Conservation (phyloP, 2,888 invertebrate genomes). For the Agrotis segetum region DNA sequence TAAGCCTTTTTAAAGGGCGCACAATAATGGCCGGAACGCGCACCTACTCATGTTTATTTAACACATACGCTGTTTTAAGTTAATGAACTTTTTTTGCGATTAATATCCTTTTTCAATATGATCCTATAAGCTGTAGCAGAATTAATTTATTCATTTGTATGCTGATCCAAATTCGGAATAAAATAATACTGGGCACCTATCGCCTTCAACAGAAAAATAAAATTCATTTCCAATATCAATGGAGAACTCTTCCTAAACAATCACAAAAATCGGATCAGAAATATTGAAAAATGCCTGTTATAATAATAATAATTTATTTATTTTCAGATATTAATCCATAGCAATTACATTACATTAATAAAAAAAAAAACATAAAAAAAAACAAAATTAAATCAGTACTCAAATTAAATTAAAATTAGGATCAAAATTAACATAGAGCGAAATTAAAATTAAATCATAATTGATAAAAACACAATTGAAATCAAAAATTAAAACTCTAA, state of each 20-base stretch:
- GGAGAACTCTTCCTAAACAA: not conserved
- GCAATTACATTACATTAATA: too few species aligned
- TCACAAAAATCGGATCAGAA: not conserved
- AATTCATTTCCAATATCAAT: constrained; percentile 5
- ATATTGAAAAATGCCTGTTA: not conserved
- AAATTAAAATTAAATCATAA: too few species aligned
- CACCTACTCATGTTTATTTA: constrained; percentile 48
- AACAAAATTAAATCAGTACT: too few species aligned
- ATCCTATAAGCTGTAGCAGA: not conserved
- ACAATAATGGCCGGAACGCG: constrained; percentile 24
- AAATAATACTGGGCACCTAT: constrained; percentile 2
- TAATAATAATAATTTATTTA: too few species aligned
- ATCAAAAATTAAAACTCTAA: too few species aligned
- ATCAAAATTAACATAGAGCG: too few species aligned
- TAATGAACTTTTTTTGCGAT: constrained; percentile 39
- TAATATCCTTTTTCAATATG: constrained; percentile 12
- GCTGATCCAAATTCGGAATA: constrained; percentile 1
- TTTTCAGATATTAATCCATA: too few species aligned
- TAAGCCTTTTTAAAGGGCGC: constrained; percentile 30
- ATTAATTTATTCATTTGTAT: constrained; percentile 40
- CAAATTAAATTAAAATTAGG: too few species aligned
- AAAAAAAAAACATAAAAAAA: too few species aligned
- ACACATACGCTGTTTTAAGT: constrained; percentile 31
- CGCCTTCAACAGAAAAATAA: not conserved
- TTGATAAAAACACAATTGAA: too few species aligned